Evolutionary conservation across 2,888 invertebrate genomes (phyloP), one percentile per base, ranked within the genome.

Genomic region (Zonitis immaculata): DNA sequence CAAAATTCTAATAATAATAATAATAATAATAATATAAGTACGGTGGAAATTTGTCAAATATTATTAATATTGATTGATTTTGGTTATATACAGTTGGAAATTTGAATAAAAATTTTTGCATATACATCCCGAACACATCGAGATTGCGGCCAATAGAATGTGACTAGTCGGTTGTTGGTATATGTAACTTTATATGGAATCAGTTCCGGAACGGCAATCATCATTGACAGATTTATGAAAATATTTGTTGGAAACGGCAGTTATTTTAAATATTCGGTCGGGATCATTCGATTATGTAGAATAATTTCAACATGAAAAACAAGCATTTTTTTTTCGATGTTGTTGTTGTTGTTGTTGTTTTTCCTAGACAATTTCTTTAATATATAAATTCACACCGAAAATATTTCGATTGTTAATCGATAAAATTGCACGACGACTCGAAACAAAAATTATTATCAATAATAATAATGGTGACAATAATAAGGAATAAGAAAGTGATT

Each of bases 171-270:
- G 16, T 18, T 18, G 54, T 51, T 51, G 51, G 51, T 51, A 52
- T 51, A 39, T 20, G 39, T 39, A 65, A 66, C 59, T 66, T 66
- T 66, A 65, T 62, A 61, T 57, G 63, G 63, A 68, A 66, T 67
- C 67, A 67, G 66, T 69, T 69, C 66, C 69, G 66, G 65, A 65
- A 68, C 67, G 66, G 74, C 75, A 76, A 76, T 76, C 75, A 73
- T 72, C 72, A 71, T 70, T 76, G 76, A 75, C 75, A 76, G 76
- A 76, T 76, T 76, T 76, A 76, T 76, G 76, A 76, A 76, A 76
- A 76, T 76, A 76, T 76, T 76, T 75, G 75, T 74, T 71, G 66
- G 73, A 64, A 72, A 71, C 72, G 75, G 73, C 73, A 72, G 75
- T 75, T 75, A 73, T 75, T 75, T 75, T 74, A 76, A 76, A 76